A percentile compares a stretch with the other conserved stretches of the same genome.
phyloP scores from a whole-genome alignment of 2,888 invertebrate species.

The Drosophila neonasuta region DNA sequence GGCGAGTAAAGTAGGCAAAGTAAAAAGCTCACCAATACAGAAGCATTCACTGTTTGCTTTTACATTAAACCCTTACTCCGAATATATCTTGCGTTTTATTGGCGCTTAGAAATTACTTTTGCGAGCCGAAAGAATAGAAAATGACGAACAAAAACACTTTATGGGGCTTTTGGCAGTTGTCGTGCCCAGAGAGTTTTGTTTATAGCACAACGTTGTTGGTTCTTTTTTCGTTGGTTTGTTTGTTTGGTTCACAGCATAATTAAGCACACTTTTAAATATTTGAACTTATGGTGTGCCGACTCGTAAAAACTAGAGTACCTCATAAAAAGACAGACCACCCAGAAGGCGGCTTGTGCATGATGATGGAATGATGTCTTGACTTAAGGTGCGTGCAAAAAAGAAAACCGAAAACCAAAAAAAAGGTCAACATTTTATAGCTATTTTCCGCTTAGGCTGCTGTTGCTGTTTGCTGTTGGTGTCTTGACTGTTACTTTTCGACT shows the following conservation, averaged over 20 bases:
- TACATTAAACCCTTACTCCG: slow-evolving; percentile 3
- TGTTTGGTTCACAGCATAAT: slow-evolving; percentile 56
- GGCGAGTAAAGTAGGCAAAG: not conserved
- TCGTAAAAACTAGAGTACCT: slow-evolving; percentile 67
- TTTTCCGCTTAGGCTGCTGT: slow-evolving; percentile 54
- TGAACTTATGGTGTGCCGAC: slow-evolving; percentile 63
- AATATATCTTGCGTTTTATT: slow-evolving; percentile 15
- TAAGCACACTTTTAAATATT: slow-evolving; percentile 74
- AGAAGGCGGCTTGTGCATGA: slow-evolving; percentile 18
- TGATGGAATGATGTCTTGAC: slow-evolving; percentile 32
- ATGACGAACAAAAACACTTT: slow-evolving; percentile 35
- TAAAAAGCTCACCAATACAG: not conserved
- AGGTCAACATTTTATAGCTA: slow-evolving; percentile 70
- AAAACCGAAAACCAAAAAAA: slow-evolving; percentile 24
- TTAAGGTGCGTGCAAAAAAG: slow-evolving; percentile 45
- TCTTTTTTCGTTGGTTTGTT: not conserved
- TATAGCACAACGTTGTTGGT: slow-evolving; percentile 30
- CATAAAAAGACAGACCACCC: slow-evolving; percentile 67
- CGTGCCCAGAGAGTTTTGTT: slow-evolving; percentile 34
- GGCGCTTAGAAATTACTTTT: slow-evolving; percentile 25
- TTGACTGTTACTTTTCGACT: not conserved
- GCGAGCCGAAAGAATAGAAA: not conserved
- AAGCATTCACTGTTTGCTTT: not conserved
- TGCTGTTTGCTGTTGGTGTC: slow-evolving; percentile 1
- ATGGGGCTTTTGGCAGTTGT: slow-evolving; percentile 31